Conservation (phyloP, 2,888 invertebrate species). For the Gastracanthus pulcherrimus region DNA sequence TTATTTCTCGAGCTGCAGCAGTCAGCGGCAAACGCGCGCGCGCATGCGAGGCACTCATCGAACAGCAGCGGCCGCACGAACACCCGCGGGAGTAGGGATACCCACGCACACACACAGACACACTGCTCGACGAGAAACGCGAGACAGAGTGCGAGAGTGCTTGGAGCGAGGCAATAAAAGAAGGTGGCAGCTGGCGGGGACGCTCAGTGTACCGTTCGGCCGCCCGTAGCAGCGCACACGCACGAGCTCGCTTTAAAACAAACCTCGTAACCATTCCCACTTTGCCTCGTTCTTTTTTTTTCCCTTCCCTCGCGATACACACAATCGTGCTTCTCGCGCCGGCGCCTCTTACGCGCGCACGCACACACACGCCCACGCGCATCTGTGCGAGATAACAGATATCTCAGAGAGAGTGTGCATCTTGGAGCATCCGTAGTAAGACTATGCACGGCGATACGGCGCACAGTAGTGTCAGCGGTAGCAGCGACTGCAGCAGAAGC, state of each 20-base stretch:
- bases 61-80: not conserved
- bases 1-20: not conserved
- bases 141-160: conserved; percentile 31
- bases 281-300: too few relatives aligned
- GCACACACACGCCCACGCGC: not conserved
- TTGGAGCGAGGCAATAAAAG: conserved; percentile 49
- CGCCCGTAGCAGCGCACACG: not conserved
- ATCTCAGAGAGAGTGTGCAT: too few relatives aligned
- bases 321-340: not conserved
- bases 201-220: conserved; percentile 52
- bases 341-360: not conserved
- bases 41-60: not conserved
- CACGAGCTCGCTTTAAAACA: too few relatives aligned
- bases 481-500: not conserved
- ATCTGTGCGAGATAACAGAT: not conserved
- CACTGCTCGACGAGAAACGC: not conserved
- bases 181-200: conserved; percentile 48
- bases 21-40: not conserved
- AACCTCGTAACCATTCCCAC: too few relatives aligned
- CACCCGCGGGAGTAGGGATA: not conserved
- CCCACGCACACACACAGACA: not conserved
- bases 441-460: not conserved
- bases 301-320: not conserved
- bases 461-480: not conserved
- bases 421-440: not conserved